A percentile compares a stretch with the other conserved stretches of the same genome.
These are phyloP conservation scores for Leucosticte australis DNA, from an alignment of 2,113 vertebrate species.

Conservation along the genomic window DNA sequence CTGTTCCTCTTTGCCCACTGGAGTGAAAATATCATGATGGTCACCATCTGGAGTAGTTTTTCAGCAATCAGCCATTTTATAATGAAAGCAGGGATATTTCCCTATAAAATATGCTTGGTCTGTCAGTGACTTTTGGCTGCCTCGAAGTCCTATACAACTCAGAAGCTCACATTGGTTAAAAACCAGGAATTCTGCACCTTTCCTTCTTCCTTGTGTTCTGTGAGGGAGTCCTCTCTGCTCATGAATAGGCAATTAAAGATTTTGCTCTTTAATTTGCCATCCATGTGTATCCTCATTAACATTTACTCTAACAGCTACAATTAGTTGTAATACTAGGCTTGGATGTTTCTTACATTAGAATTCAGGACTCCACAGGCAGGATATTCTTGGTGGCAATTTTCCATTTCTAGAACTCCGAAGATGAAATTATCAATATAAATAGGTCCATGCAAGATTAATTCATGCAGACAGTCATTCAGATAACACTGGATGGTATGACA, in stretches of 20 bases:
- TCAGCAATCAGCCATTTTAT: not conserved
- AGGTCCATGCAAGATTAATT: not conserved
- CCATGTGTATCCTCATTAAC: not conserved
- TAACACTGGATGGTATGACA: not conserved
- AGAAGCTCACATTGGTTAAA: not conserved
- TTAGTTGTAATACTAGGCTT: not conserved
- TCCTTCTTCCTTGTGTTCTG: not conserved
- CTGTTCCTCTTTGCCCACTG: conserved; percentile 35
- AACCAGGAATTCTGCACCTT: not conserved
- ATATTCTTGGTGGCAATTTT: not conserved
- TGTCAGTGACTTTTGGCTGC: not conserved
- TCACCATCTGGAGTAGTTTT: conserved; percentile 52
- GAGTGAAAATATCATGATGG: conserved; percentile 42
- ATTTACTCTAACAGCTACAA: not conserved
- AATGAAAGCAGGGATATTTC: not conserved
- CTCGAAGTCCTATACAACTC: not conserved
- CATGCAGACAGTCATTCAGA: not conserved
- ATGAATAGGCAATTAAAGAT: not conserved
- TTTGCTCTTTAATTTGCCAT: not conserved
- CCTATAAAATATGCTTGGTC: not conserved
- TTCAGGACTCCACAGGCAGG: not conserved
- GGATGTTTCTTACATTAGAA: not conserved
- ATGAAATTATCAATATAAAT: not conserved
- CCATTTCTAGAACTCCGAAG: not conserved
- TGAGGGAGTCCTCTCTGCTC: not conserved